Evolutionary conservation across 1,140 invertebrate species (phyloP), one percentile per base, ranked within the genome.

Genomic region (Paraescarpia echinospica): DNA sequence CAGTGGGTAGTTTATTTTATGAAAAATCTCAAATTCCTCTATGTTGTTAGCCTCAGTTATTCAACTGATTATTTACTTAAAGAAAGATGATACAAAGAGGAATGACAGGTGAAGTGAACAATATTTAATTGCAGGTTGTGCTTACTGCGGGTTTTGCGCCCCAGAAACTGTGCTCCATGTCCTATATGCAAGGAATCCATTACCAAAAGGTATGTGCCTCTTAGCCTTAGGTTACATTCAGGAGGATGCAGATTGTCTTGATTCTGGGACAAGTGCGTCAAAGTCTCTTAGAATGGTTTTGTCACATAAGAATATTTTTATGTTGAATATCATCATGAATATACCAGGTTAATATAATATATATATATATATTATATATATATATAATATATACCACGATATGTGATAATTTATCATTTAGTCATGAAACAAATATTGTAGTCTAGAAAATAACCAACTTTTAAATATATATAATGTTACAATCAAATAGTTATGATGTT

Each of bases 131-230:
- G 59, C 22, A 77, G 59, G 59, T 77, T 27, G 22, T 77, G 59
- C 27, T 77, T 77, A 77, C 59, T 77, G 59, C 59, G 22, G 22
- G 59, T 77, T 77, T 77, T 77, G 27, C 59, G 22, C 12, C 59
- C 59, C 14, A 77, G 59, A 77, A 77, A 77, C 59, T 18, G 59
- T 27, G 59, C 59, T 14, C 59, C 59, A 27, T 77, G 59, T 77
- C 59, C 59, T 77, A 77, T 77, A 77, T 77, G 59, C 59, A 77
- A 77, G 59, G 59, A 77, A 77, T 77, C 59, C 59, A 31, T 77
- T 18, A 77, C 59, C 27, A 77, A 77, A 31, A 77, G 59, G 59
- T 77, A 77, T 27, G 27, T 77, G 27, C 59, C 59, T 77, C 59
- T 77, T 77, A 1, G 27, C n/a, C n/a, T 18, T 77, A 0, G 2